Conservation (phyloP, 2,888 invertebrate genomes). For the Eupithecia centaureata region DNA sequence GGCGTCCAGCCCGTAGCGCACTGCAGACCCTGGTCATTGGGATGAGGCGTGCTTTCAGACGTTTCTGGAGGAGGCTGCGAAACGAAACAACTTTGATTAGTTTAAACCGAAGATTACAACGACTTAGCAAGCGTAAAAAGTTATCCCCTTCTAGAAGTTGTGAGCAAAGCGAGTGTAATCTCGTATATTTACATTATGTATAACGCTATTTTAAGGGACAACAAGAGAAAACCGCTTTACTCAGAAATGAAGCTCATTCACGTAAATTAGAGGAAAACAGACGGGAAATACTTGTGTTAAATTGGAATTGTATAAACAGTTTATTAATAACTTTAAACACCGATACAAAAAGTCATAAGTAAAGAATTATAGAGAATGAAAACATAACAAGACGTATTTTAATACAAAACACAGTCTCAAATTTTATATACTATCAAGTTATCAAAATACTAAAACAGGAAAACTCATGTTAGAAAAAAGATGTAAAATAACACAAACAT, state of each 20-base stretch:
- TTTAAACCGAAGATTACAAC: background rate
- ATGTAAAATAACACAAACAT: background rate
- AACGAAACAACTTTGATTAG: background rate
- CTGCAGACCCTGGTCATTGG: conserved; percentile 64
- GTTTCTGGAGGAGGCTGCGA: conserved; percentile 9
- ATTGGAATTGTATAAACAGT: background rate
- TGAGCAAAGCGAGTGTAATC: too few relatives aligned
- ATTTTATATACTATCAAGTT: too few relatives aligned
- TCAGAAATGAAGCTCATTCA: background rate
- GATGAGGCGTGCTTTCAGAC: conserved; percentile 54
- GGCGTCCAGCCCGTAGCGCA: conserved; percentile 90
- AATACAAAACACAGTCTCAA: background rate
- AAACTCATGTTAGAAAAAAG: background rate
- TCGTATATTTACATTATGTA: too few relatives aligned
- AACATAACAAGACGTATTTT: too few relatives aligned
- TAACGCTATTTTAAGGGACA: too few relatives aligned
- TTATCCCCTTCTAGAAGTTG: too few relatives aligned
- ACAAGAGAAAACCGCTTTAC: too few relatives aligned
- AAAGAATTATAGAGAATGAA: background rate
- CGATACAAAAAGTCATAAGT: background rate
- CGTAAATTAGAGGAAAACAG: background rate
- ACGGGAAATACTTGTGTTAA: background rate
- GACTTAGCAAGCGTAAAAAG: background rate
- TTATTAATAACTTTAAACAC: background rate
- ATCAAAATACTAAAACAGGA: too few relatives aligned